Evolutionary conservation across 2,888 invertebrate species (phyloP), one percentile per base, ranked within the genome.

Genomic region (Harpalus rubripes): DNA sequence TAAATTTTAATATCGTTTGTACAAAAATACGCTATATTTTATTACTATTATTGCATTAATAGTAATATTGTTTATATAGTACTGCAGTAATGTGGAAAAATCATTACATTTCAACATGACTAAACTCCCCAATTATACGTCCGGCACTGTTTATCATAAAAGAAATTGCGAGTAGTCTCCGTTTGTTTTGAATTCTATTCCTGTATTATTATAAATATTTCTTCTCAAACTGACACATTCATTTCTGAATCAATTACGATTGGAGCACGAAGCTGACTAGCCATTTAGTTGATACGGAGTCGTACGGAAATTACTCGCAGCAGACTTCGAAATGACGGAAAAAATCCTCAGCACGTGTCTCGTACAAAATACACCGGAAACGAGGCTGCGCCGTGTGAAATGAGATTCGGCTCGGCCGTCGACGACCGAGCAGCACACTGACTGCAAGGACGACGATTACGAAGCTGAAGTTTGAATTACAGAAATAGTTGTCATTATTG

Each of bases 281-380:
- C 63, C 26, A 26, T n/a, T 68, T 68, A 39, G n/a, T 32, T 68
- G 68, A 68, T 68, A 63, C 63, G 10, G 63, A 39, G 32, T 68
- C n/a, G 68, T 15, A 68, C 68, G 68, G 68, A 68, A 68, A 68
- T 68, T 68, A 68, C 39, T 2, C 32, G 39, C 68, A 68, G 32
- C 63, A 39, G 39, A 68, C 15, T 6, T 68, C 39, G 15, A 68
- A 68, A 32, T 39, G 39, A 68, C 39, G 68, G 63, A 68, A 68
- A 68, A 68, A 68, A 68, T 68, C 68, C 10, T n/a, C 3, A n/a
- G 7, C 39, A 68, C 68, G 68, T 68, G 68, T 39, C 39, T 26
- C 63, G 32, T 12, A 32, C 68, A 39, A 26, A 68, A 68, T 7
- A 7, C 12, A 7, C 68, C 68, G 68, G 68, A 68, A 68, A 68